Conservation (phyloP, 2,888 invertebrate genomes). For the Sturmia bella region DNA sequence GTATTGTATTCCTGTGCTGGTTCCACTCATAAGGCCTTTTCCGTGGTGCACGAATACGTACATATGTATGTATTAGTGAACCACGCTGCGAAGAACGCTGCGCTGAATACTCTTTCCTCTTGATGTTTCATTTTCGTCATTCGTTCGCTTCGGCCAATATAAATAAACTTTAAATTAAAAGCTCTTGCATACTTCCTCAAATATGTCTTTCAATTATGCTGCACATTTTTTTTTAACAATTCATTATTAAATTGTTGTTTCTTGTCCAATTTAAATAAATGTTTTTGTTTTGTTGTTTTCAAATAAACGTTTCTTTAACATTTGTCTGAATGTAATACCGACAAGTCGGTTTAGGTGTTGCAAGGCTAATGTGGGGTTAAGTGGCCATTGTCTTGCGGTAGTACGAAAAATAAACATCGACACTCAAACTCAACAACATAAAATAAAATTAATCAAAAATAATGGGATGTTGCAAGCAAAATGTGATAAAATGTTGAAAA, state of each 20-base stretch:
- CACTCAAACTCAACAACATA: constrained; percentile 28
- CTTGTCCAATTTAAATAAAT: constrained; percentile 36
- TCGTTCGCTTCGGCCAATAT: not conserved
- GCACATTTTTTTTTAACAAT: constrained; percentile 22
- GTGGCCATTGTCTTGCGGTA: constrained; percentile 63
- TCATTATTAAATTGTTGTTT: constrained; percentile 18
- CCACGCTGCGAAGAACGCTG: too few species aligned
- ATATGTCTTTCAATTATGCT: not conserved
- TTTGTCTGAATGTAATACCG: constrained; percentile 13
- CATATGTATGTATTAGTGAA: too few species aligned
- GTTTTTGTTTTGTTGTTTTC: constrained; percentile 13
- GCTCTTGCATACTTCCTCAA: constrained; percentile 13
- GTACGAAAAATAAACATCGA: constrained; percentile 39
- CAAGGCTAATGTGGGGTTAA: constrained; percentile 68
- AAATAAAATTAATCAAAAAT: constrained; percentile 63
- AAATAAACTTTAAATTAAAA: constrained; percentile 20
- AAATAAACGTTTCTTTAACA: constrained; percentile 13
- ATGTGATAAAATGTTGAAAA: constrained; percentile 59
- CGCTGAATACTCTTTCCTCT: too few species aligned
- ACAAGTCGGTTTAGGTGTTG: constrained; percentile 59
- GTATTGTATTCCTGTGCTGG: too few species aligned
- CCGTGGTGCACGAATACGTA: too few species aligned
- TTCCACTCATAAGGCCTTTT: too few species aligned
- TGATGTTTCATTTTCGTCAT: not conserved
- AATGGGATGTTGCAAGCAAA: constrained; percentile 59